Conservation (phyloP, 2,113 vertebrate species). For the Corythaeola cristata region DNA sequence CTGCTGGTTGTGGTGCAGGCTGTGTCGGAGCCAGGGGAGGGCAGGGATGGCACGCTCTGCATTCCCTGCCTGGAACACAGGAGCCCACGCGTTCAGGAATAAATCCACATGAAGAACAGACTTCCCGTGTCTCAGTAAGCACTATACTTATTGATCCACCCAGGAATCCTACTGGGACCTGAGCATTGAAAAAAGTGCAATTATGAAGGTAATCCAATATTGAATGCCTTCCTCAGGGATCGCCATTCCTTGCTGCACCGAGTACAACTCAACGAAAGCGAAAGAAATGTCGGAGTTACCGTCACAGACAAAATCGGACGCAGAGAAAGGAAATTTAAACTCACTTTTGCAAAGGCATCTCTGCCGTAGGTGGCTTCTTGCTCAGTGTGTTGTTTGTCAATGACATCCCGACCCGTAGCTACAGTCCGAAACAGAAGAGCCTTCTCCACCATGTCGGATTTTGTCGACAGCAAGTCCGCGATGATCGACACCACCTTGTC, state of each 20-base stretch:
- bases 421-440: conserved; percentile 93
- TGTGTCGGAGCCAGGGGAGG: neutral
- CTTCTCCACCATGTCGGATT: conserved; percentile 90
- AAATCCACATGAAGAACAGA: neutral
- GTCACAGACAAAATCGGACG: too few relatives aligned
- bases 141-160: neutral
- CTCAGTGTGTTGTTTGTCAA: conserved; percentile 94
- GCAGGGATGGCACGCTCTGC: neutral
- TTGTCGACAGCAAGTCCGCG: conserved; percentile 86
- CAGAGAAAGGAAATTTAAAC: neutral
- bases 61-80: neutral
- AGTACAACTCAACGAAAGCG: neutral
- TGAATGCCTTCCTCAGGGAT: neutral
- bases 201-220: neutral
- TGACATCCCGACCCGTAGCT: conserved; percentile 91
- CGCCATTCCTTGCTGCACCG: accelerated
- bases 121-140: neutral
- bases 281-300: accelerated
- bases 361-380: conserved; percentile 93
- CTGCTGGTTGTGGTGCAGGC: neutral
- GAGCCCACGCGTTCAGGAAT: accelerated
- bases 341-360: conserved; percentile 94
- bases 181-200: accelerated
- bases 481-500: conserved; percentile 82
- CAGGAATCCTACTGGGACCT: neutral